phyloP scores from a whole-genome alignment of 2,113 vertebrate genomes.

The Anolis carolinensis region DNA sequence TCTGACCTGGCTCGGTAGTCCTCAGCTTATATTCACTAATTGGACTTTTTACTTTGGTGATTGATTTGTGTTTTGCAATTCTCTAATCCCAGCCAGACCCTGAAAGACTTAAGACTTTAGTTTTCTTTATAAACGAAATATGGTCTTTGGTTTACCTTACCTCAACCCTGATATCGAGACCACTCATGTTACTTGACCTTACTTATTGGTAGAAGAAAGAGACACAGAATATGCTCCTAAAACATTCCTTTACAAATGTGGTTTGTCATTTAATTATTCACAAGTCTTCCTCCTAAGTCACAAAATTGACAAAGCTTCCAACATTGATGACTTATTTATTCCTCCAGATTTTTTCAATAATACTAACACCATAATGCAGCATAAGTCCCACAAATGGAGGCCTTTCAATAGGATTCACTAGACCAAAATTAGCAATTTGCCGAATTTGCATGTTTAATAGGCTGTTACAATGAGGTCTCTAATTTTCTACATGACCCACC shows the following conservation, averaged over 20 bases:
- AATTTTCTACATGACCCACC: no score
- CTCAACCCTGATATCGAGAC: no score
- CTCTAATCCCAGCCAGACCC: no score
- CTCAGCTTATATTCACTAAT: no score
- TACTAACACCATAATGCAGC: conserved; percentile 14
- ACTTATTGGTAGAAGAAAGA: background rate
- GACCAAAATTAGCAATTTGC: background rate
- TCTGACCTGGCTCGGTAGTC: no score
- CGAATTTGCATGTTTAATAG: background rate
- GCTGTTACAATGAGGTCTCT: no score
- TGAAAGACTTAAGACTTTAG: no score
- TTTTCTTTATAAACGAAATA: no score
- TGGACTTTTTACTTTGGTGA: no score
- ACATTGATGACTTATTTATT: conserved; percentile 49
- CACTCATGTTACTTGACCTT: background rate
- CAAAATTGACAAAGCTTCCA: background rate
- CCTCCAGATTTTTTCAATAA: conserved; percentile 31
- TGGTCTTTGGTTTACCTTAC: no score
- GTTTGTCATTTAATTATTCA: background rate
- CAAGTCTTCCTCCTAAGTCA: background rate
- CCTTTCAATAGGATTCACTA: background rate
- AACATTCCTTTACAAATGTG: background rate
- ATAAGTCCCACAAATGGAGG: background rate
- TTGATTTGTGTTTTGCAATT: no score
- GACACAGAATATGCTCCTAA: background rate